Evolutionary conservation across 2,888 invertebrate genomes (phyloP).

Genomic region (Xylota sylvarum): DNA sequence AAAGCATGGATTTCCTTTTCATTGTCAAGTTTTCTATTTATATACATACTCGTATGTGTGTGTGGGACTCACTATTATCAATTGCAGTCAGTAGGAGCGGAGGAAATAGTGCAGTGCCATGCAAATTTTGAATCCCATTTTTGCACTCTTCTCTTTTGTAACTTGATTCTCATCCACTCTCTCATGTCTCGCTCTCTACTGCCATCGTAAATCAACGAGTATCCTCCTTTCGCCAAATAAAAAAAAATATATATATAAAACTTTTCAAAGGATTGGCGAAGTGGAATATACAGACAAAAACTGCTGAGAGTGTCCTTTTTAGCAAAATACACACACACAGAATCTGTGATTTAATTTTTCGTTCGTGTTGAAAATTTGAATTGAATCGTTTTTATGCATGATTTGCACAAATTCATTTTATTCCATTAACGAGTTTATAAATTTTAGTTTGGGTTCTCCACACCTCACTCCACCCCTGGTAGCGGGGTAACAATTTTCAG

Average conservation of each 20-base stretch:
- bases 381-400: constrained; percentile 37
- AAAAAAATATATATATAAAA: constrained; percentile 15
- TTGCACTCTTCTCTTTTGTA: background rate
- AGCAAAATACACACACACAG: constrained; percentile 4
- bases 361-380: constrained; percentile 42
- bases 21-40: constrained; percentile 4
- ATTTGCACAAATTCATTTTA: constrained; percentile 7
- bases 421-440: background rate
- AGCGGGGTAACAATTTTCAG: background rate
- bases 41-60: background rate
- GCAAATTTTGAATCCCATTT: constrained; percentile 18
- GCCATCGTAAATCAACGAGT: constrained; percentile 26
- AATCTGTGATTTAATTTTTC: constrained; percentile 55
- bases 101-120: constrained; percentile 33
- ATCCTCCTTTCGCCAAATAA: background rate
- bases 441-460: background rate
- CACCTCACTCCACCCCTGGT: background rate
- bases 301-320: constrained; percentile 44
- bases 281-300: constrained; percentile 40
- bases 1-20: background rate
- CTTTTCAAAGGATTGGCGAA: constrained; percentile 41
- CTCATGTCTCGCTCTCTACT: background rate
- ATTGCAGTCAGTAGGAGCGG: background rate
- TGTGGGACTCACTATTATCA: background rate
- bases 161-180: background rate